Percentiles rank a stretch among this genome's conserved stretches.
Evolutionary conservation across 30 jellyfish, hydroid and myxozoan species (phyloP).

Genomic region (Chironex yamaguchii): DNA sequence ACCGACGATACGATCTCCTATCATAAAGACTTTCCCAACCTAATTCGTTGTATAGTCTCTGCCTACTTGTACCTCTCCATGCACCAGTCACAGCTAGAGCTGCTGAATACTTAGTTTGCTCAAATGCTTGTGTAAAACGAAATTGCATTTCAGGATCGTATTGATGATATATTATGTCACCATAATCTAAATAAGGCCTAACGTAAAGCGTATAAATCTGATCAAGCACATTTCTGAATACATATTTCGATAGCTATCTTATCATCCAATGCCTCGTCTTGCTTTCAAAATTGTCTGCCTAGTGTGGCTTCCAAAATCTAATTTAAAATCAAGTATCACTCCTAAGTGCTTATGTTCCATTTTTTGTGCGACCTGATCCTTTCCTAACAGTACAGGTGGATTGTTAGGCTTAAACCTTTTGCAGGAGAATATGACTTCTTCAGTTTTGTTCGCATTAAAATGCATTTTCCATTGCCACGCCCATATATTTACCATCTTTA

Average conservation of each 20-base stretch:
- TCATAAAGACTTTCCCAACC: constrained; percentile 5
- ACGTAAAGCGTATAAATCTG: constrained; percentile 51
- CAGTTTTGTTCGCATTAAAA: constrained; percentile 11
- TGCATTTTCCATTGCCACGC: constrained; percentile 67
- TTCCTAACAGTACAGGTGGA: constrained; percentile 6
- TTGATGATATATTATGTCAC: constrained; percentile 49
- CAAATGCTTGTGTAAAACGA: no score
- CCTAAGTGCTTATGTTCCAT: constrained; percentile 44
- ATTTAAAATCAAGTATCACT: constrained; percentile 9
- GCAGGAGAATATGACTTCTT: constrained; percentile 30
- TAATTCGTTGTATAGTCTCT: no score
- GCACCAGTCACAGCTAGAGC: no score
- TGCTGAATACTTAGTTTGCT: no score
- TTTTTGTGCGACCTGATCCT: constrained; percentile 19
- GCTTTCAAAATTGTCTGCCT: constrained; percentile 41
- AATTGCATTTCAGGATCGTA: constrained; percentile 34
- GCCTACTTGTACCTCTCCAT: no score
- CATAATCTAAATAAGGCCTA: constrained; percentile 49
- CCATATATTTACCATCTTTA: constrained; percentile 42
- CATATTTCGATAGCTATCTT: constrained; percentile 5
- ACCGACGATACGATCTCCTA: constrained; percentile 15
- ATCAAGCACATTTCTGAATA: constrained; percentile 47
- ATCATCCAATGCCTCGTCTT: constrained; percentile 42
- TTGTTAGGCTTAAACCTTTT: constrained; percentile 8
- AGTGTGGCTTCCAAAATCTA: constrained; percentile 40